A percentile compares a stretch with the other conserved stretches of the same genome.
Evolutionary conservation across 1,140 invertebrate species (phyloP).

Genomic region (Pseudachorutes palmiensis): DNA sequence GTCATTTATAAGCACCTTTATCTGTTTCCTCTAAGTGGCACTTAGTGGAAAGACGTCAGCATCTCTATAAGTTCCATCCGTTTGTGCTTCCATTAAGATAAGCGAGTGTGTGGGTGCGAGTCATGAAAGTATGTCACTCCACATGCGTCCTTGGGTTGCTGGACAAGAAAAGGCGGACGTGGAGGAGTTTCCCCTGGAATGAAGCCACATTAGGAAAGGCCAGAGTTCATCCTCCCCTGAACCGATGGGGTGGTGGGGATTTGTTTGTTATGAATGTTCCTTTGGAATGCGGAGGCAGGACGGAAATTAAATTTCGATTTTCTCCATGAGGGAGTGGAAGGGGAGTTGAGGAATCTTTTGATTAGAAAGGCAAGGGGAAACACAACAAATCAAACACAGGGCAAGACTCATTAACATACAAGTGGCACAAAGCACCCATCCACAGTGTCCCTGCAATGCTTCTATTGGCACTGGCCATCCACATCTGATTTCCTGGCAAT

Average conservation of each 20-base stretch:
- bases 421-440: too few species aligned
- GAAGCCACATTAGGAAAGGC: neutral
- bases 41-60: neutral
- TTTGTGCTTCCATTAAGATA: neutral
- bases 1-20: too few species aligned
- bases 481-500: too few species aligned
- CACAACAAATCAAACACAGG: too few species aligned
- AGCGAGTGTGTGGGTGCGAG: too few species aligned
- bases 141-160: too few species aligned
- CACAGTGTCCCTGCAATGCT: too few species aligned
- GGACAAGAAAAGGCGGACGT: neutral
- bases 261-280: neutral
- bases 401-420: too few species aligned
- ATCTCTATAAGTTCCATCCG: neutral
- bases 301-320: constrained; percentile 28
- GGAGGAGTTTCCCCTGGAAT: neutral
- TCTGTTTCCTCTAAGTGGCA: too few species aligned
- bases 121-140: too few species aligned
- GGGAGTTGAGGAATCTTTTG: neutral
- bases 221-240: neutral
- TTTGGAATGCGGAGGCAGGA: neutral
- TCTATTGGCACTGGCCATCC: too few species aligned
- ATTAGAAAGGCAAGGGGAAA: neutral
- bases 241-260: neutral
- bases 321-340: constrained; percentile 11